phyloP scores from a whole-genome alignment of 2,113 vertebrate genomes.

The Ovis aries region ARS-UI_Ramb_v3.0 NC_056056.1:27078001-27078500 shows the following conservation, averaged over 20 bases:
- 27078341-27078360: slow-evolving; percentile 51
- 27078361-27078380: slow-evolving; percentile 64
- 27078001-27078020: background rate
- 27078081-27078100: background rate
- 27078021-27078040: background rate
- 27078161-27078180: slow-evolving; percentile 22
- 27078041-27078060: background rate
- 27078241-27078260: slow-evolving; percentile 8
- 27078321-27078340: slow-evolving; percentile 61
- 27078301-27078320: slow-evolving; percentile 63
- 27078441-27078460: slow-evolving; percentile 81
- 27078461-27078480: slow-evolving; percentile 83
- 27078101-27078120: background rate
- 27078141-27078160: background rate
- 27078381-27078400: slow-evolving; percentile 77
- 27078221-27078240: background rate
- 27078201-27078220: background rate
- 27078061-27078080: background rate
- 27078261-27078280: slow-evolving; percentile 50
- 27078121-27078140: background rate
- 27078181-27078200: background rate
- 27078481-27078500: slow-evolving; percentile 72
- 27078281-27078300: slow-evolving; percentile 55
- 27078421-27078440: slow-evolving; percentile 82
- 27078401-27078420: slow-evolving; percentile 74